Evolutionary conservation across 2,797 vertebrate genomes (phyloP), one percentile per base, ranked within the genome.

Genomic region (Myotis pilosus): DNA sequence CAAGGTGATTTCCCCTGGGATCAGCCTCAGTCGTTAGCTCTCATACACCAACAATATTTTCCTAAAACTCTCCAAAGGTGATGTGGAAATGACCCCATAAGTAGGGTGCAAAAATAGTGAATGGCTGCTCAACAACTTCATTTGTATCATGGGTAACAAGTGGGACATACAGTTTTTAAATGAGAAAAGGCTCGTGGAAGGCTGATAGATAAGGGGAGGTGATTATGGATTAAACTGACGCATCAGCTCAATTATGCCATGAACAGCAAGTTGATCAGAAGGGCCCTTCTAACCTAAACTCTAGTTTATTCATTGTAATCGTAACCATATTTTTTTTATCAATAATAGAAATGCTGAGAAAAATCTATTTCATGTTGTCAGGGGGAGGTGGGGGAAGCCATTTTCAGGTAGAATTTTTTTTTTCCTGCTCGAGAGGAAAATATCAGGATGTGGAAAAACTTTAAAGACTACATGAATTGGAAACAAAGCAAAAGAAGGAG

Each of bases 401-500:
- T 68, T 81, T 96, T 66, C 51, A 94, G 66, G 11, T 22, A 33
- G 5, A 60, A 60, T 41, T 28, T 30, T 38, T 55, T 74, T 36
- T 6, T 25, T 4, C 17, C 51, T 72, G 17, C 75, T 89, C 60
- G 33, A 68, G 19, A 86, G 51, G 19, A 71, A 91, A 74, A 41
- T 62, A 71, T 55, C 33, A 94, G 53, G 17, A 79, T 84, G 74
- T 49, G 16, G 30, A 53, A 87, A 83, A 36, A 38, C 9, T 72
- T 62, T 28, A 57, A 91, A 78, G 38, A 90, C 57, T 75, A 76
- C 75, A 85, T 79, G 53, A 94, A n/a, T 30, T 92, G 76, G 84
- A 86, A 92, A 89, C 19, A 57, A 92, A 92, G 47, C 53, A 60
- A 96, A 97, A 91, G 62, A 92, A 95, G 33, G 68, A 90, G 88